Base-by-base conservation (phyloP, 2,888 invertebrate species). In the Sturmia bella region DNA sequence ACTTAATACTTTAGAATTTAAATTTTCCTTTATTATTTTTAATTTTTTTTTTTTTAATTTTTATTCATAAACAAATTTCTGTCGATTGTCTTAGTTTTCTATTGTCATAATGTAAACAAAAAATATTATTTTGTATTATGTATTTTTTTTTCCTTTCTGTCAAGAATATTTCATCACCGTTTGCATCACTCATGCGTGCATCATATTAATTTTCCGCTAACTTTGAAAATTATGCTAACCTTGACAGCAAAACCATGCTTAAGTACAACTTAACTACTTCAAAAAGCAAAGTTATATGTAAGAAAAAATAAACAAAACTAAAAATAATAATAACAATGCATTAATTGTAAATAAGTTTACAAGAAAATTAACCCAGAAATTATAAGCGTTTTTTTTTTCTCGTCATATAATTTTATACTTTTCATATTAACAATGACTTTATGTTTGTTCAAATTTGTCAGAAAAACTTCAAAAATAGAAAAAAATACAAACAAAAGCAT, bases 211-310 rank as follows among this genome's bases (percentile, higher is more conserved):
- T 85, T 85, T 85, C 84, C 85, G 84, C 85, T 84, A 85, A 84
- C 83, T 83, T 85, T 83, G 84, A 83, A 89, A 88, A 89, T 89
- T 88, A 89, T 88, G 87, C 88, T 86, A 86, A 86, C 89, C 89
- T 89, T 89, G 89, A 87, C 89, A 87, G 88, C 88, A 88, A 89
- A 87, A 87, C 78, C 70, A 59, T 66, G 15, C 43, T 72, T 66
- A 61, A 69, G 27, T 63, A 74, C 32, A 32, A 39, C 43, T 37
- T 63, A 54, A 48, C n/a, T 11, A 56, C 15, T 32, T 24, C 32
- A 32, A 9, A 32, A 32, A 32, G 9, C 32, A 32, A 32, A 32
- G 7, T 32, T 32, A 32, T 32, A 32, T 9, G 6, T 32, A 32
- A 32, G 6, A 32, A 32, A 63, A 43, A 64, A 32, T 41, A 39